Evolutionary conservation across 1,140 invertebrate species (phyloP).

Genomic region (Ceratina calcarata): DNA sequence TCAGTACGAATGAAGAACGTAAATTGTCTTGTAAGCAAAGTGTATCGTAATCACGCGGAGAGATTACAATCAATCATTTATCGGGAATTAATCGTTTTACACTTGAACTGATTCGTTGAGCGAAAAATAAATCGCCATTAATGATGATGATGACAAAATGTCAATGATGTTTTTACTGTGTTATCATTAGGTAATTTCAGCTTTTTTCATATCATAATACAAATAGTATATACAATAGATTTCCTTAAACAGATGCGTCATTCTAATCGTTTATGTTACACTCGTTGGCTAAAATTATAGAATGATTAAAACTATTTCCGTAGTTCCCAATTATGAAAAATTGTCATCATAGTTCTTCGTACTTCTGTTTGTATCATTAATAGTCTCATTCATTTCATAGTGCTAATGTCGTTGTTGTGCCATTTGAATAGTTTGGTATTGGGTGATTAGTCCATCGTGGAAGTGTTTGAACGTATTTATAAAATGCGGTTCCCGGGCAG

Average conservation of each 20-base stretch:
- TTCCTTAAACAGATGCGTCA: neutral
- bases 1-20: too few relatives aligned
- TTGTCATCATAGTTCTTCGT: neutral
- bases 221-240: neutral
- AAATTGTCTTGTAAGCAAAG: neutral
- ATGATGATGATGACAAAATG: too few relatives aligned
- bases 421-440: conserved; percentile 19
- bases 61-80: neutral
- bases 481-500: conserved; percentile 81
- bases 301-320: conserved; percentile 1
- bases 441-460: conserved; percentile 75
- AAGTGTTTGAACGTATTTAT: conserved; percentile 79
- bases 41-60: too few relatives aligned
- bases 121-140: neutral
- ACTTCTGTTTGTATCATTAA: too few relatives aligned
- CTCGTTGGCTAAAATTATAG: neutral
- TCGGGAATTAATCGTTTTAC: neutral
- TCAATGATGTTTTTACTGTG: neutral
- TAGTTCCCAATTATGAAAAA: neutral
- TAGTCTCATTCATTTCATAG: too few relatives aligned
- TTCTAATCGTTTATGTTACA: neutral
- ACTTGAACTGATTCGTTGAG: neutral
- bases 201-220: neutral
- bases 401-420: too few relatives aligned
- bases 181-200: neutral